Conservation (phyloP, 2,113 vertebrate genomes). For the Syrrhaptes paradoxus region DNA sequence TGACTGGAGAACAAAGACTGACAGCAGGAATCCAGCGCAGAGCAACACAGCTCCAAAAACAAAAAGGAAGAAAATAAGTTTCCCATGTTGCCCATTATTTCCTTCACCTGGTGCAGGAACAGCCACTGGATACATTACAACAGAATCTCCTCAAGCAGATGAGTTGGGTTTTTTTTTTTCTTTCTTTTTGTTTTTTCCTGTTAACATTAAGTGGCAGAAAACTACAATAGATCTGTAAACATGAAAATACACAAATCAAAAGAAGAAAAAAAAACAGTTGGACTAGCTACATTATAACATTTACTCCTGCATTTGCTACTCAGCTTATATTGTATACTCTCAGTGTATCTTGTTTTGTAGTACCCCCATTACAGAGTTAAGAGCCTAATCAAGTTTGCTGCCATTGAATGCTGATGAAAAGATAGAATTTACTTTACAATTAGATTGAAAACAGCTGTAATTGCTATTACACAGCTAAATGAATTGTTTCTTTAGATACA, state of each 20-base stretch:
- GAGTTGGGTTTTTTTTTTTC: not conserved
- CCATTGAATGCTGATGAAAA: not conserved
- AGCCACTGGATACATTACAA: constrained; percentile 71
- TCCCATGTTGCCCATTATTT: constrained; percentile 49
- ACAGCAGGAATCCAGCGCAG: constrained; percentile 77
- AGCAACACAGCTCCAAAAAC: constrained; percentile 72
- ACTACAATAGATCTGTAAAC: constrained; percentile 33
- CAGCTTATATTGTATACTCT: not conserved
- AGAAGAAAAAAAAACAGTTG: not conserved
- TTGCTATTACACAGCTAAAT: not conserved
- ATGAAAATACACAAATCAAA: constrained; percentile 12
- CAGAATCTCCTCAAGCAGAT: not conserved
- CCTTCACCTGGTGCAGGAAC: constrained; percentile 17
- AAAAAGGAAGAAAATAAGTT: constrained; percentile 77
- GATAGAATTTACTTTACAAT: not conserved
- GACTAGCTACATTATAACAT: not conserved
- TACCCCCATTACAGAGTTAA: not conserved
- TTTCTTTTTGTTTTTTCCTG: not conserved
- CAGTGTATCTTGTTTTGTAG: not conserved
- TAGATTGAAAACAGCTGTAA: not conserved
- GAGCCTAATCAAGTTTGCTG: not conserved
- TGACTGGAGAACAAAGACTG: constrained; percentile 77
- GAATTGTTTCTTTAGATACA: not conserved
- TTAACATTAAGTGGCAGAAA: constrained; percentile 1
- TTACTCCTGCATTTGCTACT: not conserved